A percentile compares a stretch with the other conserved stretches of the same genome.
phyloP scores from a whole-genome alignment of 2,888 invertebrate genomes.

The Eudemis profundana region DNA sequence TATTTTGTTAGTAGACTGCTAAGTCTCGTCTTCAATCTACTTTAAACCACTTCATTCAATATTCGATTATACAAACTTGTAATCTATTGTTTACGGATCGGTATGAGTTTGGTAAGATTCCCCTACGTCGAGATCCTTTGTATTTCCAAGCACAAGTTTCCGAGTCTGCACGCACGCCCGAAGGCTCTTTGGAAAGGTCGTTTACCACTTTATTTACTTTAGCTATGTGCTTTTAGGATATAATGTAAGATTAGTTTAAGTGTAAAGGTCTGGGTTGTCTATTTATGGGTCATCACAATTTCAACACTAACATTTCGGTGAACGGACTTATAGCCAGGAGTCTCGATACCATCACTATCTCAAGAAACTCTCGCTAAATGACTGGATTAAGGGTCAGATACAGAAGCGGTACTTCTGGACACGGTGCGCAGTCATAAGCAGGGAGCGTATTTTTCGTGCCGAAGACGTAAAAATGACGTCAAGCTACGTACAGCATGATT shows the following conservation, averaged over 20 bases:
- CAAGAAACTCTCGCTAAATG: no score
- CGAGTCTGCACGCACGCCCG: slow-evolving; percentile 8
- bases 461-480: no score
- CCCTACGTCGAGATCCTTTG: slow-evolving; percentile 14
- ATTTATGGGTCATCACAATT: no score
- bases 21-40: not conserved
- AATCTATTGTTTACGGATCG: slow-evolving; percentile 28
- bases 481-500: no score
- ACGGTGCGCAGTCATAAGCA: no score
- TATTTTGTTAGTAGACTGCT: not conserved
- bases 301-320: no score
- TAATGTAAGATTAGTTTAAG: not conserved
- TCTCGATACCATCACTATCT: no score
- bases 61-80: slow-evolving; percentile 17
- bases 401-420: no score
- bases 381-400: no score
- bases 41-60: slow-evolving; percentile 29
- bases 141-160: slow-evolving; percentile 23
- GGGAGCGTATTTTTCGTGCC: no score
- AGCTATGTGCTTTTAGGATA: not conserved
- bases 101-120: slow-evolving; percentile 5
- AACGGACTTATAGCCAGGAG: no score
- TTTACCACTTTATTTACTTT: not conserved
- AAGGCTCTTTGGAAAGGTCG: slow-evolving; percentile 7
- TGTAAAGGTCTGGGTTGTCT: no score